Percentiles rank a stretch among this genome's conserved stretches.
Conservation (phyloP, 2,113 vertebrate species). For the Gallinago undulata region DNA sequence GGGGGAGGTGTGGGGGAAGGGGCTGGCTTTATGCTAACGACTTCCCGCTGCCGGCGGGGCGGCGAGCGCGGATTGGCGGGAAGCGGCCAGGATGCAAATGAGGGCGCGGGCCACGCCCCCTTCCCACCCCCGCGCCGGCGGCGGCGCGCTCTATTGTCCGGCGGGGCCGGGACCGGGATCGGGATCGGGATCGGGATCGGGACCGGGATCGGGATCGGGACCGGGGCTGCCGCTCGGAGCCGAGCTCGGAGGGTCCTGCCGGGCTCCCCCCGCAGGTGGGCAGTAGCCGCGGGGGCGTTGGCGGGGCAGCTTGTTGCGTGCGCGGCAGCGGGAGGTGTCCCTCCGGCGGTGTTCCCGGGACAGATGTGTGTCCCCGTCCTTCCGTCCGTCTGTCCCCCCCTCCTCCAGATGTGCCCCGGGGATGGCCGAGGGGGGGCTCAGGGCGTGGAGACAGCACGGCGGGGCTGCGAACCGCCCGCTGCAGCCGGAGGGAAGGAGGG, state of each 20-base stretch:
- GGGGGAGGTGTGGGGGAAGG: accelerated
- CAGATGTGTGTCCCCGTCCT: not conserved
- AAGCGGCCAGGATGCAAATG: not conserved
- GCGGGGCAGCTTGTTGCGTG: not conserved
- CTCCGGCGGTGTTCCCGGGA: not conserved
- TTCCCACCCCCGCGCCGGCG: not conserved
- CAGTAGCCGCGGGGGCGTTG: not conserved
- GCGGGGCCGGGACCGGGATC: not conserved
- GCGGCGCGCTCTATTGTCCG: constrained; percentile 67
- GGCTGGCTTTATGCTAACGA: not conserved
- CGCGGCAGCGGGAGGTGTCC: not conserved
- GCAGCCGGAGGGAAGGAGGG: not conserved
- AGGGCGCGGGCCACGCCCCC: not conserved
- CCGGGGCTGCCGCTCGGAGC: not conserved
- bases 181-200: not conserved
- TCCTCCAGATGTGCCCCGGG: not conserved
- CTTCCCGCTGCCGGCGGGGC: accelerated
- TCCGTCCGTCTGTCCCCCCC: too few species aligned
- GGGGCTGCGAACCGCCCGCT: not conserved
- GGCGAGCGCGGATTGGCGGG: not conserved
- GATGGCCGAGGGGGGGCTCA: too few species aligned
- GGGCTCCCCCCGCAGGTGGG: not conserved
- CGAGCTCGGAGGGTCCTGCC: not conserved
- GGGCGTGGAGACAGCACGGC: not conserved
- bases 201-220: not conserved